These are phyloP conservation scores for Acronicta psi DNA, from an alignment of 2,888 invertebrate species.

Conservation along the genomic window DNA sequence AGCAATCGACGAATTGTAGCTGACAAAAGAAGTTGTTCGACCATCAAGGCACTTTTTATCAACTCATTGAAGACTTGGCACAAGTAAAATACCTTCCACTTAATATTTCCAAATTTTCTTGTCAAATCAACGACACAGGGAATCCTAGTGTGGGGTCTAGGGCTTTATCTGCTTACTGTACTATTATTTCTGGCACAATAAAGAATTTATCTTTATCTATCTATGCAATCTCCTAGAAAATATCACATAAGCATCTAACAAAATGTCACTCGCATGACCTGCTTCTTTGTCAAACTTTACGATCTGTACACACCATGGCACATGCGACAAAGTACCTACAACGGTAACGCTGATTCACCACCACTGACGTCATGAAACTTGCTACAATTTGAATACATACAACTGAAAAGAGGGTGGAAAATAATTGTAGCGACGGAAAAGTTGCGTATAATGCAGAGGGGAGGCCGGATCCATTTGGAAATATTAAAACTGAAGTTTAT, in stretches of 20 bases:
- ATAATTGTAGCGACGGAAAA: conserved; percentile 16
- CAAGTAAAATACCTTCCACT: too few relatives aligned
- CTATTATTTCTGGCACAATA: too few relatives aligned
- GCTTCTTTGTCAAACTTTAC: conserved; percentile 14
- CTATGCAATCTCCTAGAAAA: too few relatives aligned
- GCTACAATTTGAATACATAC: conserved; percentile 27
- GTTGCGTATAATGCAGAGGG: conserved; percentile 29
- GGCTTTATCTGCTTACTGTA: too few relatives aligned
- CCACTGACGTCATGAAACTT: conserved; percentile 25
- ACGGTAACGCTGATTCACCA: conserved; percentile 41
- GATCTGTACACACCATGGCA: conserved; percentile 13
- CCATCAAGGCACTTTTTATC: too few relatives aligned
- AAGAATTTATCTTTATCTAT: too few relatives aligned
- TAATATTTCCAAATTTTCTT: too few relatives aligned
- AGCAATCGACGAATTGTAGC: too few relatives aligned
- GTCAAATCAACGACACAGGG: too few relatives aligned
- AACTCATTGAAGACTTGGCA: too few relatives aligned
- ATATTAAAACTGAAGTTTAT: conserved; percentile 19
- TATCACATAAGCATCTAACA: not conserved
- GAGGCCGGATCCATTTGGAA: conserved; percentile 5
- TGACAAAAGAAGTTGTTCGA: too few relatives aligned
- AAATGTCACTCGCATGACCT: not conserved
- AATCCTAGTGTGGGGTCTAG: too few relatives aligned
- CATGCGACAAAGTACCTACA: conserved; percentile 15
- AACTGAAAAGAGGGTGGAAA: conserved; percentile 25